Base-by-base conservation (phyloP, 2,797 vertebrate species). In the Urosaurus nigricauda region DNA sequence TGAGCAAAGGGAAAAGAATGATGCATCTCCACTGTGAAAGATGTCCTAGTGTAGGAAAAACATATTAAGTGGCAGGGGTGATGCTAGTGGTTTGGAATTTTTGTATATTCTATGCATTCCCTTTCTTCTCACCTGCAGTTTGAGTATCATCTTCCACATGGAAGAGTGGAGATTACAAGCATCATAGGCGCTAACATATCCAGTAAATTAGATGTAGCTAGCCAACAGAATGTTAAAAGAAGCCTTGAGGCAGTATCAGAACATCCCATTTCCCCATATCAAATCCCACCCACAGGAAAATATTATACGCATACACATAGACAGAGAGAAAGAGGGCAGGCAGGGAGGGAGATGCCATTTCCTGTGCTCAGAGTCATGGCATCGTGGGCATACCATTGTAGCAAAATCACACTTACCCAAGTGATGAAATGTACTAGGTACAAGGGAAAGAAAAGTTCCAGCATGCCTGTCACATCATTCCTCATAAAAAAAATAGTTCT, bases 51-150 rank as follows among this genome's bases (percentile, higher is more conserved):
- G 71, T 86, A 91, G 88, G 91, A 89, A 93, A 92, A 74, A 89
- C 77, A 82, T 70, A 70, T 89, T 93, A 92, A 88, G 29, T 87
- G 74, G 51, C 91, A 93, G 47, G 29, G 89, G 12, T 29, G 77
- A 93, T 91, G 81, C 63, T 84, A 91, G 81, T 58, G 74, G 84
- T 89, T 92, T 91, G 80, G 92, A 92, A 92, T 93, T 81, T 89
- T 16, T 92, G 87, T 87, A 53, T n/a, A 65, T 26, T 87, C 58
- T 88, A 32, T 58, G 35, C n/a, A 80, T 70, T 90, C 68, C 40
- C 56, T 79, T 93, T 40, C 0, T 0, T 82, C 35, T 93, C 70
- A 58, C 88, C 85, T 91, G 77, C 92, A 94, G 89, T 79, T 9
- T 86, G 16, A 43, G 83, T 94, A 70, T 87, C 89, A 85, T 0